Evolutionary conservation across 1,140 invertebrate species (phyloP), one percentile per base, ranked within the genome.

Genomic region (Rhynchophorus ferrugineus): DNA sequence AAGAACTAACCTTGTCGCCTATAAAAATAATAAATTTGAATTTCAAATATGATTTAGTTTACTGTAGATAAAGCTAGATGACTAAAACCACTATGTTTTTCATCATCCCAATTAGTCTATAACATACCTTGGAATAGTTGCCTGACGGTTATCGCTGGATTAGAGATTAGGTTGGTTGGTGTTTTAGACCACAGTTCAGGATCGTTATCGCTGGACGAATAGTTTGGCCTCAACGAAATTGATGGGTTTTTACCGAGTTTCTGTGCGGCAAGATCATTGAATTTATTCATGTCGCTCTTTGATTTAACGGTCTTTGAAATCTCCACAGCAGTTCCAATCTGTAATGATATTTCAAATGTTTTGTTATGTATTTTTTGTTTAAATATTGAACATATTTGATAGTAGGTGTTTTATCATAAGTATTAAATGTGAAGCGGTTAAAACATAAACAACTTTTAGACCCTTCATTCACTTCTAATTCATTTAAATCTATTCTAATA

Each of bases 81-180:
- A n/a, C n/a, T n/a, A n/a, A n/a, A n/a, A n/a, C n/a, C n/a, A n/a
- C n/a, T n/a, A n/a, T n/a, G n/a, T n/a, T n/a, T n/a, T n/a, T n/a
- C n/a, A n/a, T n/a, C n/a, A n/a, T n/a, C n/a, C n/a, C n/a, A n/a
- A n/a, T n/a, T n/a, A n/a, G n/a, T n/a, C n/a, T n/a, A n/a, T n/a
- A 18, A 20, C 16, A 36, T 51, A 52, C 50, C 84, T 0, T 84
- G 85, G 67, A 87, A 86, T 6, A 87, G 69, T 58, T 86, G 85
- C 17, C 85, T 72, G n/a, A 87, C 84, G 3, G 60, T 59, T 58
- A 87, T 84, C 3, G 83, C 85, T 0, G 84, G 84, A 70, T 87
- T 87, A 0, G 83, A 49, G 29, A 84, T 83, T n/a, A 86, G 50
- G 37, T 64, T 58, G 18, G 17, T 42, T 7, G 49, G 18, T 22